These are phyloP conservation scores for Lymantria monacha DNA, from an alignment of 2,888 invertebrate species.

Conservation along the genomic window DNA sequence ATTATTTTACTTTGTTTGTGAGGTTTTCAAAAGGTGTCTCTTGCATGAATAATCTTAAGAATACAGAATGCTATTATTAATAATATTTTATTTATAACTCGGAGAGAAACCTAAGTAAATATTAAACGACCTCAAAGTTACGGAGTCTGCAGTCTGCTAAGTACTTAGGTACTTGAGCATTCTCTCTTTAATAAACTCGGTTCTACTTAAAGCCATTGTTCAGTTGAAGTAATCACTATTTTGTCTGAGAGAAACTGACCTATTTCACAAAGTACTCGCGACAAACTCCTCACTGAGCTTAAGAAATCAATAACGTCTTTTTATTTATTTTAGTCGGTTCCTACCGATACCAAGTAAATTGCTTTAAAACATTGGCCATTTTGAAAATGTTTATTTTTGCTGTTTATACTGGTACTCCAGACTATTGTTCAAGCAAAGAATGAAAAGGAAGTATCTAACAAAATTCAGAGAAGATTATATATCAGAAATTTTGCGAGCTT, in stretches of 20 bases:
- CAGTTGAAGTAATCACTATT: constrained; percentile 23
- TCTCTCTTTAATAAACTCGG: constrained; percentile 12
- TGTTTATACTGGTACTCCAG: too few relatives aligned
- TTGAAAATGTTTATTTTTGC: constrained; percentile 8
- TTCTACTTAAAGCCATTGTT: constrained; percentile 16
- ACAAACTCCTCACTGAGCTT: constrained; percentile 19
- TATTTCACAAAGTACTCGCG: constrained; percentile 24
- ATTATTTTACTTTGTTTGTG: too few relatives aligned
- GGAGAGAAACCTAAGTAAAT: too few relatives aligned
- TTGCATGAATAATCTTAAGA: too few relatives aligned
- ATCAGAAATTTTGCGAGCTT: too few relatives aligned
- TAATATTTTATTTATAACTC: too few relatives aligned
- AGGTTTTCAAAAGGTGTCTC: too few relatives aligned
- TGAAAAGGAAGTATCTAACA: too few relatives aligned
- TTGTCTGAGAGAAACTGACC: constrained; percentile 22
- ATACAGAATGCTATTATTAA: too few relatives aligned
- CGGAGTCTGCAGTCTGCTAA: background rate
- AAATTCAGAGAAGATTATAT: too few relatives aligned
- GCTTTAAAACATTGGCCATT: constrained; percentile 32
- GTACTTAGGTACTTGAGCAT: background rate
- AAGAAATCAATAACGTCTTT: constrained; percentile 35
- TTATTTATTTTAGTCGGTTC: constrained; percentile 30
- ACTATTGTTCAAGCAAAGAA: too few relatives aligned
- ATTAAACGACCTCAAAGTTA: background rate
- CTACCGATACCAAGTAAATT: constrained; percentile 32